Conservation (phyloP, 2,888 invertebrate genomes). For the Tetrapedia diversipes region DNA sequence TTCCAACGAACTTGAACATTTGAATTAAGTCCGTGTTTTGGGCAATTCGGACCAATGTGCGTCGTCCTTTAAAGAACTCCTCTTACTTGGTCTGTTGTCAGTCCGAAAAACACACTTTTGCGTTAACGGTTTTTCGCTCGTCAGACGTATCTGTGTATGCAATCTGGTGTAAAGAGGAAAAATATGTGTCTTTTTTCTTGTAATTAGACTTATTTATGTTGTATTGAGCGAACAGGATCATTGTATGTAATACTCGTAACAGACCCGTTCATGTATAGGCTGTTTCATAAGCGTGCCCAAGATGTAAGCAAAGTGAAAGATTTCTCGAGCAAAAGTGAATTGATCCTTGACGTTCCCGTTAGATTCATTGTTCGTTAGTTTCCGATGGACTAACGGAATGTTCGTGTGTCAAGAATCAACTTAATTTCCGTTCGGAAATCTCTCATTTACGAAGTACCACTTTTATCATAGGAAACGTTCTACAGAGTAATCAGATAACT, state of each 20-base stretch:
- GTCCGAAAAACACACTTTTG: slow-evolving; percentile 17
- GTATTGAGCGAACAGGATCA: slow-evolving; percentile 46
- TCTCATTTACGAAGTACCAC: slow-evolving; percentile 11
- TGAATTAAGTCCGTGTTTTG: no score
- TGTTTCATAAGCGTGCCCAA: slow-evolving; percentile 27
- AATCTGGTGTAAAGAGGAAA: slow-evolving; percentile 16
- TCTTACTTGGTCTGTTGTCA: slow-evolving; percentile 18
- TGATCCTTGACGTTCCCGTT: not conserved
- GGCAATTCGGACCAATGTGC: no score
- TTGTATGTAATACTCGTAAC: slow-evolving; percentile 53
- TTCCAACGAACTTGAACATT: no score
- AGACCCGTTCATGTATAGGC: slow-evolving; percentile 36
- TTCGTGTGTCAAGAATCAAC: not conserved
- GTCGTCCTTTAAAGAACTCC: slow-evolving; percentile 2
- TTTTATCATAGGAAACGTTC: slow-evolving; percentile 18
- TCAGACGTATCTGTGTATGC: slow-evolving; percentile 20
- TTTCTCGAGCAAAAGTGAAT: not conserved
- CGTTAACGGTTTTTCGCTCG: slow-evolving; percentile 22
- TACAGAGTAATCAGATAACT: slow-evolving; percentile 2
- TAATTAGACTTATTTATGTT: slow-evolving; percentile 66
- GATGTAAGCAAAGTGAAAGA: slow-evolving; percentile 4
- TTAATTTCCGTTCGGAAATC: slow-evolving; percentile 8
- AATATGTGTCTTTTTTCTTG: slow-evolving; percentile 42
- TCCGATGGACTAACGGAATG: not conserved
- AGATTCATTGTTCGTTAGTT: not conserved